Evolutionary conservation across 2,113 vertebrate species (phyloP).

Genomic region (Lycocorax pyrrhopterus): DNA sequence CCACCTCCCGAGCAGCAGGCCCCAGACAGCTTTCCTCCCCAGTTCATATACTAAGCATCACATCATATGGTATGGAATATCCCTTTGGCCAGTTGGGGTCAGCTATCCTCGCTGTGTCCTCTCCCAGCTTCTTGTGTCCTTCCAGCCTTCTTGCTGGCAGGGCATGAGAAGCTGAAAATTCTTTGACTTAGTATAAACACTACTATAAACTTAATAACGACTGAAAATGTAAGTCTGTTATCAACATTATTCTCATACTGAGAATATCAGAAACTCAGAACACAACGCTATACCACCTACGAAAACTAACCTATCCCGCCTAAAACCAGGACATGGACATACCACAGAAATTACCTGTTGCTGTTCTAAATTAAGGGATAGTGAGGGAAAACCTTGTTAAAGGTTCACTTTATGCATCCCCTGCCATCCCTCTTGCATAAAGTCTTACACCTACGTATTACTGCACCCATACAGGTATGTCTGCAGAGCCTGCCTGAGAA

Average conservation of each 20-base stretch:
- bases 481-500: background rate
- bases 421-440: background rate
- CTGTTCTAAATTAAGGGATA: background rate
- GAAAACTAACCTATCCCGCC: background rate
- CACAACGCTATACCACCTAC: background rate
- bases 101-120: background rate
- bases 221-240: background rate
- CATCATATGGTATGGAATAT: background rate
- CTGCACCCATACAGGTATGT: rapidly evolving
- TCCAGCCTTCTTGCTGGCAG: background rate
- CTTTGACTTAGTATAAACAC: background rate
- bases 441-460: background rate
- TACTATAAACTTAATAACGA: background rate
- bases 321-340: background rate
- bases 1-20: background rate
- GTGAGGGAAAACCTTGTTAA: background rate
- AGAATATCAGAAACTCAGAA: background rate
- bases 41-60: background rate
- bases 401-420: background rate
- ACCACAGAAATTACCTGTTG: background rate
- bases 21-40: background rate
- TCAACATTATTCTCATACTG: background rate
- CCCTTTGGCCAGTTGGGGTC: background rate
- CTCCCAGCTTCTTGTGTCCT: background rate
- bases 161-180: background rate